Conservation (phyloP, 2,797 vertebrate genomes). For the Anguilla marmorata region DNA sequence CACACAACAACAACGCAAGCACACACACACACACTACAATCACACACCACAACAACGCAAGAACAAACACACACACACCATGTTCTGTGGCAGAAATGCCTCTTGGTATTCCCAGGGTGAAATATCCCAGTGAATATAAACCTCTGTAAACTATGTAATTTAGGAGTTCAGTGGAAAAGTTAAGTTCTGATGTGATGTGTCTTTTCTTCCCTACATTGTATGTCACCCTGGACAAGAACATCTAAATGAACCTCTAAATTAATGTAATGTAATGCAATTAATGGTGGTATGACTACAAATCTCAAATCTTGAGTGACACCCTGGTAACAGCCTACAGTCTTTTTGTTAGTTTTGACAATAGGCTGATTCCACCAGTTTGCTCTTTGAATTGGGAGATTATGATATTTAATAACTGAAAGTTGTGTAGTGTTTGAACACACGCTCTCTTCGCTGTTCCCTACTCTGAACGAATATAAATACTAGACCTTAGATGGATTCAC, state of each 20-base stretch:
- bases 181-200: background rate
- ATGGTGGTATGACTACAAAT: background rate
- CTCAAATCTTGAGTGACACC: background rate
- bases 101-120: background rate
- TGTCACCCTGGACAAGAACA: background rate
- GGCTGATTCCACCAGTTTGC: no score
- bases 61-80: background rate
- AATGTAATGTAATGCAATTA: no score
- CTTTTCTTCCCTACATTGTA: background rate
- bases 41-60: background rate
- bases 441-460: background rate
- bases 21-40: background rate
- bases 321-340: background rate
- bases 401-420: background rate
- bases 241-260: background rate
- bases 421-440: background rate
- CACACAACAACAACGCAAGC: background rate
- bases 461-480: background rate
- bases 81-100: background rate
- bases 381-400: background rate
- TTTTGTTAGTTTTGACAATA: background rate
- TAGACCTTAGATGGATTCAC: conserved; percentile 11
- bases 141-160: background rate
- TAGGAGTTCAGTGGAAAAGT: background rate
- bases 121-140: background rate